Percentiles rank a stretch among this genome's conserved stretches.
Evolutionary conservation across 2,113 vertebrate genomes (phyloP).

Genomic region (Junco hyemalis): DNA sequence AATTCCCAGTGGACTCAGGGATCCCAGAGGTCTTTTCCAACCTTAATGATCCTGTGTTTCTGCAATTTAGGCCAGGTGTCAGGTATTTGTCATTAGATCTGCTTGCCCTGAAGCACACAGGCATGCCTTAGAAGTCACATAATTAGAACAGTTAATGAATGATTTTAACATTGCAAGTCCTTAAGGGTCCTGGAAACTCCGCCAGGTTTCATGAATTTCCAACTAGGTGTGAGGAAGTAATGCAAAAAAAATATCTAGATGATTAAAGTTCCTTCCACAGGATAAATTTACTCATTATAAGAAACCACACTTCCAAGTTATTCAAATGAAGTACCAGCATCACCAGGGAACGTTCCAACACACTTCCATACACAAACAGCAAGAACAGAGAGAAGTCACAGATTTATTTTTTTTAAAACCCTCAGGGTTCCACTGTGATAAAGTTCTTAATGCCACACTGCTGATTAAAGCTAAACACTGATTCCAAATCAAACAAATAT

Average conservation of each 20-base stretch:
- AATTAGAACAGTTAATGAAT: slow-evolving; percentile 52
- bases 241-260: neutral
- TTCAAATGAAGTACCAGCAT: neutral
- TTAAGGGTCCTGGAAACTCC: neutral
- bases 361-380: neutral
- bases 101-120: neutral
- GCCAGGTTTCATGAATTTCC: slow-evolving; percentile 5
- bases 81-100: neutral
- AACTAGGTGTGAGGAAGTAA: neutral
- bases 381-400: neutral
- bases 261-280: neutral
- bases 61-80: neutral
- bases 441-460: neutral
- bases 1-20: neutral
- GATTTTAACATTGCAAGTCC: neutral
- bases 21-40: neutral
- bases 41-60: neutral
- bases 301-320: neutral
- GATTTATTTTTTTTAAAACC: neutral
- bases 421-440: neutral
- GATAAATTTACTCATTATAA: neutral
- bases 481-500: neutral
- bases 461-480: neutral
- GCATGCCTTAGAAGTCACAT: neutral
- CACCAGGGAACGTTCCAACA: neutral